Evolutionary conservation across 2,888 invertebrate species (phyloP), one percentile per base, ranked within the genome.

Genomic region (Kuschelorhynchus macadamiae): DNA sequence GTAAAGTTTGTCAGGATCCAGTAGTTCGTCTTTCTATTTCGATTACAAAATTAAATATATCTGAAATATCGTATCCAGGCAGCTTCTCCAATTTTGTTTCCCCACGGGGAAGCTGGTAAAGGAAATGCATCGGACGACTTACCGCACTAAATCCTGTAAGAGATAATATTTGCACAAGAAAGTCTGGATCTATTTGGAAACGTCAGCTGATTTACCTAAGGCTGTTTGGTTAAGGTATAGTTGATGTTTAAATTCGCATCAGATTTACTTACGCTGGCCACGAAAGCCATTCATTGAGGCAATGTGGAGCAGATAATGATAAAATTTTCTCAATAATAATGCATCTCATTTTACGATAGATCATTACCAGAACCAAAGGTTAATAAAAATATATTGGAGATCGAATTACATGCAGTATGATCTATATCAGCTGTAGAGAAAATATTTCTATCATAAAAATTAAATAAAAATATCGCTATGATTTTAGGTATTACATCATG

Each of bases 81-180:
- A 21, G 53, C 36, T 53, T 53, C 52, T 46, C 36, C 33, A 42
- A 46, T 44, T 52, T 36, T 53, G 7, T 53, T 53, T 62, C 18
- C 55, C 47, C 14, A 3, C 8, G 49, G 55, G 47, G 39, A 21
- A n/a, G 41, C n/a, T 32, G 16, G 14, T 18, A 20, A 62, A 53
- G 21, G 36, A 55, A 53, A 44, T 62, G 62, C 63, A 49, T 25
- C 46, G 16, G 12, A 20, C 25, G 41, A 55, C 41, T 17, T 61
- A 8, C 30, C 50, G 53, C 30, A 63, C 12, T 63, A 53, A 63
- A 63, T 63, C 55, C 56, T 21, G 41, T 32, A 33, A 55, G n/a
- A 17, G 32, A 47, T 46, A 59, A 47, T 59, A 56, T 63, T 59
- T 59, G 59, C 47, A 36, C 47, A 36, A 18, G 20, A 30, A 57